Evolutionary conservation across 2,113 vertebrate genomes (phyloP).

Genomic region (Cephalopterus ornatus): DNA sequence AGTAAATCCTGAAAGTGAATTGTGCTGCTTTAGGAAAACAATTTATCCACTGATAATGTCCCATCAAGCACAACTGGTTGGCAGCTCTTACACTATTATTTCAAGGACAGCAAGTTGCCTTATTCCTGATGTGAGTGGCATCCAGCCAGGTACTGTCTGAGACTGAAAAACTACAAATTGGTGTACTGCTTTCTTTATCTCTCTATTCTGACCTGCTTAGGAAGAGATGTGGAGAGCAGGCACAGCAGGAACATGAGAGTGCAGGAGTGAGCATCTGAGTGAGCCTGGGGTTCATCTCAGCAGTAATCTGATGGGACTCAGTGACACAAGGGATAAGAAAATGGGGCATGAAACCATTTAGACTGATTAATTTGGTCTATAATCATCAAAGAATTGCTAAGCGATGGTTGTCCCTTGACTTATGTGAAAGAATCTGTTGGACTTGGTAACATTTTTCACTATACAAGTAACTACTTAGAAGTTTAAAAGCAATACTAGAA

Average conservation of each 20-base stretch:
- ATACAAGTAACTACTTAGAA: not conserved
- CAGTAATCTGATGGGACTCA: not conserved
- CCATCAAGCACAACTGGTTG: conserved; percentile 38
- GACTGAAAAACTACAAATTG: conserved; percentile 15
- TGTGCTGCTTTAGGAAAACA: conserved; percentile 19
- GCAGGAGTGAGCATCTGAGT: not conserved
- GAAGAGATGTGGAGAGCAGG: not conserved
- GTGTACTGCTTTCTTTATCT: not conserved
- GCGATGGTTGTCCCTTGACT: not conserved
- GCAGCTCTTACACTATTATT: conserved; percentile 14
- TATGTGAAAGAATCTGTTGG: not conserved
- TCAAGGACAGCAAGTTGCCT: conserved; percentile 54
- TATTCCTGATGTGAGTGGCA: conserved; percentile 21
- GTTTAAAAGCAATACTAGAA: not conserved
- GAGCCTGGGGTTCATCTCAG: not conserved
- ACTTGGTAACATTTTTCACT: not conserved
- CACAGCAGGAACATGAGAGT: not conserved
- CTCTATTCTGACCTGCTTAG: not conserved
- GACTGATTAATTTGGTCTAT: not conserved
- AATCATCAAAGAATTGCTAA: not conserved
- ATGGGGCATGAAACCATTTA: not conserved
- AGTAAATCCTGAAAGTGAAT: conserved; percentile 40
- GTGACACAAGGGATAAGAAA: not conserved
- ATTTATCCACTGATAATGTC: conserved; percentile 44
- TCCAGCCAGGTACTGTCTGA: conserved; percentile 20